These are phyloP conservation scores for Porites evermanni DNA, from an alignment of 92 coral and sea anemone genomes.

Conservation along the genomic window DNA sequence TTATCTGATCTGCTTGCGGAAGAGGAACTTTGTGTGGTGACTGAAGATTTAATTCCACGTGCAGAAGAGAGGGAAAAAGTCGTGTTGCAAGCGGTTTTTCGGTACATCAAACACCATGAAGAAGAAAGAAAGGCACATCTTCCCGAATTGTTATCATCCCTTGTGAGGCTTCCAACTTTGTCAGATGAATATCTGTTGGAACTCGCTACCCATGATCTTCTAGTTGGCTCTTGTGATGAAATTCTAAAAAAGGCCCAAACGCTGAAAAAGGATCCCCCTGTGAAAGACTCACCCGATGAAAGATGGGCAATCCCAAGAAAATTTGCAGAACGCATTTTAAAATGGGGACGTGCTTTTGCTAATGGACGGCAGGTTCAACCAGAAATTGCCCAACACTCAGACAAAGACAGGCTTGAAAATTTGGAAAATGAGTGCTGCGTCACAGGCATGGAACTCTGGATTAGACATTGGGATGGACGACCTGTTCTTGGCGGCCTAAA, in stretches of 20 bases:
- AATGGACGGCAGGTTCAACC: slow-evolving; percentile 55
- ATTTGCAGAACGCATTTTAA: slow-evolving; percentile 57
- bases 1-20: slow-evolving; percentile 64
- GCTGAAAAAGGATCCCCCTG: slow-evolving; percentile 18
- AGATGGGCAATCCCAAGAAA: slow-evolving; percentile 72
- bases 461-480: slow-evolving; percentile 87
- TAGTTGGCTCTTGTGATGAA: slow-evolving; percentile 20
- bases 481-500: slow-evolving; percentile 89
- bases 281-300: slow-evolving; percentile 6
- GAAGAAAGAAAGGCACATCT: slow-evolving; percentile 36
- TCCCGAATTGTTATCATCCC: slow-evolving; percentile 54
- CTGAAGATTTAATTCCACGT: slow-evolving; percentile 67
- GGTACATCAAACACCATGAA: slow-evolving; percentile 68
- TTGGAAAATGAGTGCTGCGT: slow-evolving; percentile 46
- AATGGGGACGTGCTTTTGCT: slow-evolving; percentile 69
- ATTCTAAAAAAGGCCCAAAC: slow-evolving; percentile 60
- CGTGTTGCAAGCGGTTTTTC: slow-evolving; percentile 71
- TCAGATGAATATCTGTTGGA: slow-evolving; percentile 59
- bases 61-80: slow-evolving; percentile 71
- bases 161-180: slow-evolving; percentile 70
- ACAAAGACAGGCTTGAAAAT: slow-evolving; percentile 47
- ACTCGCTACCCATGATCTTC: slow-evolving; percentile 24
- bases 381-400: slow-evolving; percentile 33
- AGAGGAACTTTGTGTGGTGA: slow-evolving; percentile 65
- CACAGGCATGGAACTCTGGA: slow-evolving; percentile 92